phyloP scores from a whole-genome alignment of 2,888 invertebrate species.

The Oxystoma pomonae region DNA sequence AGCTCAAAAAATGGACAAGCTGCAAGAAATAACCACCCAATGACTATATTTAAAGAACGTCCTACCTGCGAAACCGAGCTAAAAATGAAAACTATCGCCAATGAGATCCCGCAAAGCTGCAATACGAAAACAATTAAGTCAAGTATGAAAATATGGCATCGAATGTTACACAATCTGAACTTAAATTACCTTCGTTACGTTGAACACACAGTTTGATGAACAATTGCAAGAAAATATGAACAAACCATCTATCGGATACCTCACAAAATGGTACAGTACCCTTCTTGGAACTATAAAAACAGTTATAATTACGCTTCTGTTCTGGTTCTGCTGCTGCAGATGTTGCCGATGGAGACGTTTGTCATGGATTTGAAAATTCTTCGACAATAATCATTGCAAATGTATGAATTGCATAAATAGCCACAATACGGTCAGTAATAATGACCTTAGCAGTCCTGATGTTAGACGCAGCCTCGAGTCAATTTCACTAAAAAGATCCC shows the following conservation, averaged over 20 bases:
- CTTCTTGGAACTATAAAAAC: slow-evolving; percentile 8
- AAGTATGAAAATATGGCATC: slow-evolving; percentile 8
- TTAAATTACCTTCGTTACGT: slow-evolving; percentile 16
- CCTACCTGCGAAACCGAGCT: slow-evolving; percentile 6
- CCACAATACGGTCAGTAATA: slow-evolving; percentile 6
- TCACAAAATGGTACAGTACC: slow-evolving; percentile 16
- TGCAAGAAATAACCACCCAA: neutral
- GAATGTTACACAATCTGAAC: slow-evolving; percentile 14
- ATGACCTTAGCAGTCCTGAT: no score
- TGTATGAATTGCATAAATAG: slow-evolving; percentile 13
- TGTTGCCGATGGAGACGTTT: slow-evolving; percentile 1
- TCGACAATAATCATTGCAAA: neutral
- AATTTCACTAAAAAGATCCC: no score
- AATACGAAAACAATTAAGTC: slow-evolving; percentile 5
- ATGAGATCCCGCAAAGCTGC: slow-evolving; percentile 7
- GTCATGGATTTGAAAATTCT: neutral
- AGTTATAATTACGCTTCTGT: neutral
- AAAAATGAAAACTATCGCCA: no score
- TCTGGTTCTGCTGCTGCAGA: slow-evolving; percentile 9
- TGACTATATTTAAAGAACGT: slow-evolving; percentile 1
- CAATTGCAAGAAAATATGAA: slow-evolving; percentile 12
- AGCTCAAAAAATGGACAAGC: neutral
- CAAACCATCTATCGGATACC: slow-evolving; percentile 10
- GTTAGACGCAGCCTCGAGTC: no score
- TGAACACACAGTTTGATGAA: slow-evolving; percentile 19